These are phyloP conservation scores for Lutraria rhynchaena DNA, from an alignment of 1,140 invertebrate species.

Conservation along the genomic window DNA sequence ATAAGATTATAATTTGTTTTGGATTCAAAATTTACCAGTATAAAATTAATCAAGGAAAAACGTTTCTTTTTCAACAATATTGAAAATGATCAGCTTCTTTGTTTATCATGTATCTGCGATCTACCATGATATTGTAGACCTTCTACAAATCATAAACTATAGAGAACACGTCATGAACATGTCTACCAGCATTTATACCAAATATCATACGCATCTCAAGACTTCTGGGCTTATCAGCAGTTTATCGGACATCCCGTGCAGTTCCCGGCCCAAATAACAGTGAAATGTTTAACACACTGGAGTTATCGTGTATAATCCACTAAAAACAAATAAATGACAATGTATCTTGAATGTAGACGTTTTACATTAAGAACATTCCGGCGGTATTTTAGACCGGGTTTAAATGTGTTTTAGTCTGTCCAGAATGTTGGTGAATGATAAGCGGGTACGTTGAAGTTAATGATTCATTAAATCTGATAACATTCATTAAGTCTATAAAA, in stretches of 20 bases:
- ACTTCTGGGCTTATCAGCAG: conserved; percentile 30
- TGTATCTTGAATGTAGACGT: conserved; percentile 27
- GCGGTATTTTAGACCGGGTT: no score
- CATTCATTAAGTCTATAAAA: background rate
- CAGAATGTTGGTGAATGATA: background rate
- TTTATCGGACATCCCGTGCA: conserved; percentile 25
- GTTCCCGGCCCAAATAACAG: conserved; percentile 46
- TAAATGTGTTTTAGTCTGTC: background rate
- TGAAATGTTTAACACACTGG: conserved; percentile 24
- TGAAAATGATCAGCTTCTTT: conserved; percentile 14
- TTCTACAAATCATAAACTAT: conserved; percentile 55
- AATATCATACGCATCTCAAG: conserved; percentile 20
- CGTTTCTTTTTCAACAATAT: conserved; percentile 29
- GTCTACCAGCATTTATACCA: conserved; percentile 42
- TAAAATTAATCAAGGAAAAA: no score
- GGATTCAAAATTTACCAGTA: no score
- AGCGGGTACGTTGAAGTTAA: background rate
- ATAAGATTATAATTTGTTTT: no score
- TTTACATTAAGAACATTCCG: conserved; percentile 14
- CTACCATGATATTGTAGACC: conserved; percentile 12
- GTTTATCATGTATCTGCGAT: conserved; percentile 7
- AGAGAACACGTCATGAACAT: conserved; percentile 11
- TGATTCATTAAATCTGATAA: background rate
- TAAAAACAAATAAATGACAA: conserved; percentile 51
- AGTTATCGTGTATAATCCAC: conserved; percentile 46